phyloP scores from a whole-genome alignment of 2,888 invertebrate species.

The Dimorphilus gyrociliatus region DNA sequence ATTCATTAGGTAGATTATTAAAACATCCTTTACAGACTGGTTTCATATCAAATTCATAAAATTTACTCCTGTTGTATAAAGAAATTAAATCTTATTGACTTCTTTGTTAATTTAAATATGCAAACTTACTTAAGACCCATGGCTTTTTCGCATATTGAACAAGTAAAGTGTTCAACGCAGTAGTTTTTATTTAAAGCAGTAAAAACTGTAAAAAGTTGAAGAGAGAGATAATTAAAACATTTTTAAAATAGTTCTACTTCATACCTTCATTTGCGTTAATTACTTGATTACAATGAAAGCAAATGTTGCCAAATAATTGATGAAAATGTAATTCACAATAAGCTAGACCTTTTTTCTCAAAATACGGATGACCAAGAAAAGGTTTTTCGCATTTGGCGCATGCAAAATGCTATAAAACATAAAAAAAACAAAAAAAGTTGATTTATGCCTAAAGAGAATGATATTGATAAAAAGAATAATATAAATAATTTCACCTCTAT shows the following conservation, averaged over 20 bases:
- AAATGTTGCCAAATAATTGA: conserved; percentile 84
- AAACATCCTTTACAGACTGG: conserved; percentile 96
- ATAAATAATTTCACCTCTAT: conserved; percentile 21
- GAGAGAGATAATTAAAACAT: no score
- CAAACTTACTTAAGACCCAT: conserved; percentile 59
- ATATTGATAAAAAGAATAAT: neutral
- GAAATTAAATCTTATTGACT: neutral
- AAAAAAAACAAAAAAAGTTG: neutral
- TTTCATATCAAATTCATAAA: conserved; percentile 95
- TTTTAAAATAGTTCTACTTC: conserved; percentile 2
- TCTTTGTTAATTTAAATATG: no score
- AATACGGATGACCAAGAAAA: conserved; percentile 94
- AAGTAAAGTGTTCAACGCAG: conserved; percentile 97
- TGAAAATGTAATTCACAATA: conserved; percentile 99
- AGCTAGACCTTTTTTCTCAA: conserved; percentile 86
- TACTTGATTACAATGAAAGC: conserved; percentile 95
- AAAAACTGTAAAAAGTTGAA: conserved; percentile 64
- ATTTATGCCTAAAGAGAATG: neutral
- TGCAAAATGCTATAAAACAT: conserved; percentile 69
- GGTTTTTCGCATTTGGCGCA: conserved; percentile 99
- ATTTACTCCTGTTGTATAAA: conserved; percentile 50
- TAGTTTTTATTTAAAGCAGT: conserved; percentile 96
- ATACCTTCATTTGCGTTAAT: conserved; percentile 65
- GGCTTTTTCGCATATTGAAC: conserved; percentile 86
- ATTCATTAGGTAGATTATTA: conserved; percentile 82